Base-by-base conservation (phyloP, 2,797 vertebrate genomes). In the Melanotaenia parkinsoni region DNA sequence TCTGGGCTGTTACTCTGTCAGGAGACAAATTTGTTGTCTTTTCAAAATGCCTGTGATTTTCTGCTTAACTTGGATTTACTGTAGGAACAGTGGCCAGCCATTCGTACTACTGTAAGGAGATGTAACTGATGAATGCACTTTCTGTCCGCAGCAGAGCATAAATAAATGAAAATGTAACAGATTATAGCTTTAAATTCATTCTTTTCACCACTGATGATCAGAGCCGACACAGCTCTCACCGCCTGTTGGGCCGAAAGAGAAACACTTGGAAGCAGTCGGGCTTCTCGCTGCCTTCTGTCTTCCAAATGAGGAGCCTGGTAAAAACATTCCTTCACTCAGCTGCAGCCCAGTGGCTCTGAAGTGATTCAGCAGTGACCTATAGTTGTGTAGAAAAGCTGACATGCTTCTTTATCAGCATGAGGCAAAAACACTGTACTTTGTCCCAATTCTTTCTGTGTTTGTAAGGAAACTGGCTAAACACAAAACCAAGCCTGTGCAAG, bases 291-390 rank as follows among this genome's bases (percentile, higher is more conserved):
- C 53, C 26, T 30, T 18, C 26, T 30, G 3, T 37, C 60, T 70
- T 40, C 32, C 5, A 24, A 0, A 60, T 1, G 20, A 63, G 47
- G 32, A 67, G 67, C 57, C 16, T 45, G 53, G 43, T 37, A 65
- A 76, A 62, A 43, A 62, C 78, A 67, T 72, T 75, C 30, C 70
- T n/a, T 63, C 59, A n/a, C 56, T 70, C 74, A 45, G 12, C 69
- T 37, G 67, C 72, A 68, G 61, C 30, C 65, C 62, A 78, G 61
- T 50, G 71, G 16, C 66, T 66, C 47, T 57, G 77, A 78, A 79
- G 78, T 73, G 54, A 82, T 77, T 82, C 59, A 74, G 71, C 61
- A 1, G 8, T 70, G 68, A 78, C 77, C 72, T 79, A n/a, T 63
- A 65, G 61, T 22, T 61, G 1, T 18, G 30, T 45, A 58, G 67